Conservation (phyloP, 1,140 invertebrate genomes). For the Ericerus pela region DNA sequence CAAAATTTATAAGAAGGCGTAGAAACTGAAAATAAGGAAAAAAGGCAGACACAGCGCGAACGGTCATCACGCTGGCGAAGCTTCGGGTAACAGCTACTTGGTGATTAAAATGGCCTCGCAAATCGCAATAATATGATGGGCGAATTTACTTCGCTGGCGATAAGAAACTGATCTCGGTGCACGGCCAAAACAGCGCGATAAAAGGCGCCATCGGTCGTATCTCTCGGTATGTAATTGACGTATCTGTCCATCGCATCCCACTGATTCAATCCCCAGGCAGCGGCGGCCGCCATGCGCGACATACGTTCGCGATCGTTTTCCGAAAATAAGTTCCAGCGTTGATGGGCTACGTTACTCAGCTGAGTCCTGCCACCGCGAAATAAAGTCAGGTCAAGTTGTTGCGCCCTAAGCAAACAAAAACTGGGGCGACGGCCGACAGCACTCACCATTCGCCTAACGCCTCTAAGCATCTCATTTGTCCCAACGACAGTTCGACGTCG, state of each 20-base stretch:
- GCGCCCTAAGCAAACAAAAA: too few relatives aligned
- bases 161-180: slow-evolving; percentile 64
- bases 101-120: neutral
- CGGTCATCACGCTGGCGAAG: too few relatives aligned
- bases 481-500: slow-evolving; percentile 71
- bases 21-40: too few relatives aligned
- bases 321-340: slow-evolving; percentile 53
- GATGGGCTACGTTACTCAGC: slow-evolving; percentile 59
- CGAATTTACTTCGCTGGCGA: slow-evolving; percentile 35
- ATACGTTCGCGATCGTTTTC: slow-evolving; percentile 64
- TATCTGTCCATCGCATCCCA: slow-evolving; percentile 89
- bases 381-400: too few relatives aligned
- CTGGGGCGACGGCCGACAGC: neutral
- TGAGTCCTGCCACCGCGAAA: slow-evolving; percentile 34
- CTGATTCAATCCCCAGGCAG: slow-evolving; percentile 83
- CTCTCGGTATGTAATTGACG: slow-evolving; percentile 67
- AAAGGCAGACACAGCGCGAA: too few relatives aligned
- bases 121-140: neutral
- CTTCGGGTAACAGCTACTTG: too few relatives aligned
- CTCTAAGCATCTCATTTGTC: slow-evolving; percentile 92
- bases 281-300: slow-evolving; percentile 79
- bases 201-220: slow-evolving; percentile 86
- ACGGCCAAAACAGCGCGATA: slow-evolving; percentile 89
- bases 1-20: too few relatives aligned
- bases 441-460: slow-evolving; percentile 87